A percentile compares a stretch with the other conserved stretches of the same genome.
Conservation (phyloP, 2,113 vertebrate genomes). For the Carassius gibelio region DNA sequence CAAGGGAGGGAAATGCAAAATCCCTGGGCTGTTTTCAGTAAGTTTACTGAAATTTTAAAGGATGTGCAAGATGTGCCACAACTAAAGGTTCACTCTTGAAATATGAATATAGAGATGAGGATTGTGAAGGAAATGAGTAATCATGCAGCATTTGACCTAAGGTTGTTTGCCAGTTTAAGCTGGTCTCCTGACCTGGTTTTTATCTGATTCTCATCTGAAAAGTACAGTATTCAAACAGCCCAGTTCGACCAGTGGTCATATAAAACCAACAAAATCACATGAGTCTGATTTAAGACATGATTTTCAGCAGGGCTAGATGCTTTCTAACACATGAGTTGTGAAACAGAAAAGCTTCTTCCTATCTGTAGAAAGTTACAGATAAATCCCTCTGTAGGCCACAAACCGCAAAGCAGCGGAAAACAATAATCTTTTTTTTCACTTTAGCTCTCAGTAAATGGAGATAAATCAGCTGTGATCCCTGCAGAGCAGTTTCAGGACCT, state of each 20-base stretch:
- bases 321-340: too few species aligned
- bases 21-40: background rate
- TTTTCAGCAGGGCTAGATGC: background rate
- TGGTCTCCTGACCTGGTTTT: background rate
- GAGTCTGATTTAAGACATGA: too few species aligned
- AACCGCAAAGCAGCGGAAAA: background rate
- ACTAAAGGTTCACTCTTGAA: background rate
- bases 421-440: background rate
- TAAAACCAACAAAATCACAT: background rate
- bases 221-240: background rate
- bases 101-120: background rate
- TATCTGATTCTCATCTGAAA: background rate
- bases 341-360: background rate
- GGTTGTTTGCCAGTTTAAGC: background rate
- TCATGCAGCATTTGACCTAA: background rate
- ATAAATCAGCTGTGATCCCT: background rate
- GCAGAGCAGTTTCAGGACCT: background rate
- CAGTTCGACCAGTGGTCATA: background rate
- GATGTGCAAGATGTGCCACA: background rate
- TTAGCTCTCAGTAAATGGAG: background rate
- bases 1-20: background rate
- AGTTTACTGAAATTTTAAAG: background rate
- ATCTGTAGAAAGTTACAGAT: background rate
- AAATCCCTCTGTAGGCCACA: background rate
- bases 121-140: background rate